Percentiles rank a stretch among this genome's conserved stretches.
These are phyloP conservation scores for Anguilla marmorata DNA, from an alignment of 2,797 vertebrate species.

Conservation along the genomic window DNA sequence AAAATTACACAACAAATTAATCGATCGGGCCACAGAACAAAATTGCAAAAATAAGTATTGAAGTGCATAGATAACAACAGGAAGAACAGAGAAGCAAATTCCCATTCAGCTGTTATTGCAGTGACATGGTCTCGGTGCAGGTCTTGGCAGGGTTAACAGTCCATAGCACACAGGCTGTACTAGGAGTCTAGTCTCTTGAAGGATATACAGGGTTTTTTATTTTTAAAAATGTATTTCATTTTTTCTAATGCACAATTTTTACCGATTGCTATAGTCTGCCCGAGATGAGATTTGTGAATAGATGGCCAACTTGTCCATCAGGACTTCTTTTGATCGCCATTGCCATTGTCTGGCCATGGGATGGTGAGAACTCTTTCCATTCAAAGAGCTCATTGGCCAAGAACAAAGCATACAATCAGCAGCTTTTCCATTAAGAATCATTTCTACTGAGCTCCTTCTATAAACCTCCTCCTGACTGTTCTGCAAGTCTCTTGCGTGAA, in stretches of 20 bases:
- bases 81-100: too few relatives aligned
- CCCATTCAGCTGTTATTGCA: background rate
- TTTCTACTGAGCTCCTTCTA: background rate
- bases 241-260: background rate
- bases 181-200: background rate
- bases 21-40: too few relatives aligned
- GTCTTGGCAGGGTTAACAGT: background rate
- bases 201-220: background rate
- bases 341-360: background rate
- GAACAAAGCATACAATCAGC: background rate
- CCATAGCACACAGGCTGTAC: background rate
- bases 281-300: background rate
- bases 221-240: background rate
- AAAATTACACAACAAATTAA: background rate
- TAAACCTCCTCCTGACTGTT: background rate
- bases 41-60: background rate
- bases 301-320: background rate
- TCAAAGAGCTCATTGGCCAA: background rate
- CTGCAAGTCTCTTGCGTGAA: background rate
- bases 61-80: too few relatives aligned
- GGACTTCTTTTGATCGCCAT: background rate
- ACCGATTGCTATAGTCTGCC: background rate
- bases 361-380: background rate
- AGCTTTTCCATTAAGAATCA: background rate
- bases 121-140: background rate